Conservation (phyloP, 2,797 vertebrate genomes). For the Oreochromis mossambicus region DNA sequence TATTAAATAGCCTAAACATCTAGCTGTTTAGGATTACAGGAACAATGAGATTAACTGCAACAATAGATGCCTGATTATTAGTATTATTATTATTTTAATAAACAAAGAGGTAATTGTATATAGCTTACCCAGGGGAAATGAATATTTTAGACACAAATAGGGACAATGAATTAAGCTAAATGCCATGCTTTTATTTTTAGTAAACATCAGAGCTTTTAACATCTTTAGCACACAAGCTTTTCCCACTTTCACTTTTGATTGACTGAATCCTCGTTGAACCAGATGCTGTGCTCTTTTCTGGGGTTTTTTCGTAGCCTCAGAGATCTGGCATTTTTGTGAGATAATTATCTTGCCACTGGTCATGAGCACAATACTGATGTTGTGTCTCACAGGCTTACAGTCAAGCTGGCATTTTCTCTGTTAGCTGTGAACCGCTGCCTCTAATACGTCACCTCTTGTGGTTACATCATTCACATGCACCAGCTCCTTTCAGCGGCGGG, state of each 20-base stretch:
- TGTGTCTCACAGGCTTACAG: constrained; percentile 47
- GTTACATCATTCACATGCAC: constrained; percentile 48
- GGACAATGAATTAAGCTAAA: neutral
- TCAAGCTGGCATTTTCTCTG: constrained; percentile 56
- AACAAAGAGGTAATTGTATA: constrained; percentile 44
- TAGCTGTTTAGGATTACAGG: constrained; percentile 58
- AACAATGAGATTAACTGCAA: constrained; percentile 61
- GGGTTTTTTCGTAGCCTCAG: constrained; percentile 16
- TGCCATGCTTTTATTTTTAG: neutral
- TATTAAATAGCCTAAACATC: constrained; percentile 55
- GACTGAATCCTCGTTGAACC: constrained; percentile 40
- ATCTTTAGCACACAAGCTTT: neutral
- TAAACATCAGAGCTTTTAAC: constrained; percentile 6
- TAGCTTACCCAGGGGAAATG: constrained; percentile 46
- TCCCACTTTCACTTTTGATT: constrained; percentile 39
- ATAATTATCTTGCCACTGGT: constrained; percentile 67
- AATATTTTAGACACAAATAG: constrained; percentile 10
- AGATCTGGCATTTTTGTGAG: constrained; percentile 61
- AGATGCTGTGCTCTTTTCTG: constrained; percentile 19
- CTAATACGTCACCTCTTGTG: constrained; percentile 36
- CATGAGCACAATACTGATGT: constrained; percentile 62
- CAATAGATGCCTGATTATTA: constrained; percentile 39
- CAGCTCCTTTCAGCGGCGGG: neutral
- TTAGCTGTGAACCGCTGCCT: constrained; percentile 42
- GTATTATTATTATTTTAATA: constrained; percentile 28